Percentiles rank a stretch among this genome's conserved stretches.
Evolutionary conservation across 2,888 invertebrate species (phyloP).

Genomic region (Crematogaster levior): DNA sequence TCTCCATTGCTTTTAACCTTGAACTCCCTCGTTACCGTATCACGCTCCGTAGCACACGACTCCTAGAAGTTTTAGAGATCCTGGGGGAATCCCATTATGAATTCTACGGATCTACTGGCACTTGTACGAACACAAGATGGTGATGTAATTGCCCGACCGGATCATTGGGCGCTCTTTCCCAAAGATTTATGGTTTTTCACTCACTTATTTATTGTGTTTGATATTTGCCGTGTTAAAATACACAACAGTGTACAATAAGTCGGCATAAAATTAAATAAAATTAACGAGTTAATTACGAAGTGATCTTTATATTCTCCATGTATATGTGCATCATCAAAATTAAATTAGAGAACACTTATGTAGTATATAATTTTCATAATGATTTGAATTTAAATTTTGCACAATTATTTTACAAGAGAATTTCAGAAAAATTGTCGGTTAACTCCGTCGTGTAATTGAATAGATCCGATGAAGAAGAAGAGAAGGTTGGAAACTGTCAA

Average conservation of each 20-base stretch:
- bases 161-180: conserved; percentile 30
- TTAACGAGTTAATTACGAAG: not conserved
- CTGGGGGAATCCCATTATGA: conserved; percentile 76
- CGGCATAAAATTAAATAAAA: not conserved
- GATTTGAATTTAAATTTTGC: not conserved
- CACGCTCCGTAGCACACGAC: conserved; percentile 73
- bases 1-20: conserved; percentile 75
- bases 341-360: not conserved
- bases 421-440: not conserved
- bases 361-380: not conserved
- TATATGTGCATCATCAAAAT: not conserved
- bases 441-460: conserved; percentile 14
- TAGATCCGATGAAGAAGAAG: conserved; percentile 3
- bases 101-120: conserved; percentile 63
- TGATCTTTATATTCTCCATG: not conserved
- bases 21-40: conserved; percentile 77
- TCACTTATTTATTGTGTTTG: not conserved
- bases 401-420: not conserved
- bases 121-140: conserved; percentile 65
- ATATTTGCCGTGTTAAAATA: not conserved
- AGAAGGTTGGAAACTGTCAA: conserved; percentile 40
- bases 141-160: conserved; percentile 52
- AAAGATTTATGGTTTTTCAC: conserved; percentile 33
- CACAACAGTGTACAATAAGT: not conserved
- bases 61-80: conserved; percentile 76